These are phyloP conservation scores for Eunapius fragilis DNA, from an alignment of 37 sponge, comb jelly and placozoan genomes.

Conservation along the genomic window DNA sequence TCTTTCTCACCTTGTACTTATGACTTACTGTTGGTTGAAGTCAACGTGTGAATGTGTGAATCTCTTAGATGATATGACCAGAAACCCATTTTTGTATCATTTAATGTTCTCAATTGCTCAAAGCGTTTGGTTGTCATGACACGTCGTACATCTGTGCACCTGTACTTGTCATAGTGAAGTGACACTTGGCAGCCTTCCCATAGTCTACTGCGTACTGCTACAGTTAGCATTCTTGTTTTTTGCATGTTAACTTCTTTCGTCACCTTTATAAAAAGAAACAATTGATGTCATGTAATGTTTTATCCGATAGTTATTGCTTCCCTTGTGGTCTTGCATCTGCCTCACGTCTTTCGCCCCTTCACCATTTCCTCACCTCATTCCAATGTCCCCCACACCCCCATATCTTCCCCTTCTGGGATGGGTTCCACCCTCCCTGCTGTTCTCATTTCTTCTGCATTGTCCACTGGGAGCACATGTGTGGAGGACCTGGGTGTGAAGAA, in stretches of 20 bases:
- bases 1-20: background rate
- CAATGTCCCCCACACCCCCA: background rate
- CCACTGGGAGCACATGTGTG: background rate
- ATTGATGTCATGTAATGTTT: no score
- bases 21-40: background rate
- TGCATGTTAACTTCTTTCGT: no score
- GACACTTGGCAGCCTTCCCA: background rate
- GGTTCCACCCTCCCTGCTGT: background rate
- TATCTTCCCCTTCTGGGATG: background rate
- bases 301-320: no score
- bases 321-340: no score
- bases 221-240: background rate
- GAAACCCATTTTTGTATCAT: no score
- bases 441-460: background rate
- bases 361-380: background rate
- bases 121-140: background rate
- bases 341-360: no score
- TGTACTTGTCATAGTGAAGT: background rate
- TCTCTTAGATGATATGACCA: background rate
- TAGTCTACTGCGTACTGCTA: background rate
- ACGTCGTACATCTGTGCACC: background rate
- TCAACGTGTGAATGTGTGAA: background rate
- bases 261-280: no score
- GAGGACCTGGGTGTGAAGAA: background rate
- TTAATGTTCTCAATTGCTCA: no score